Evolutionary conservation across 2,113 vertebrate genomes (phyloP), one percentile per base, ranked within the genome.

Genomic region (Alces alces): DNA sequence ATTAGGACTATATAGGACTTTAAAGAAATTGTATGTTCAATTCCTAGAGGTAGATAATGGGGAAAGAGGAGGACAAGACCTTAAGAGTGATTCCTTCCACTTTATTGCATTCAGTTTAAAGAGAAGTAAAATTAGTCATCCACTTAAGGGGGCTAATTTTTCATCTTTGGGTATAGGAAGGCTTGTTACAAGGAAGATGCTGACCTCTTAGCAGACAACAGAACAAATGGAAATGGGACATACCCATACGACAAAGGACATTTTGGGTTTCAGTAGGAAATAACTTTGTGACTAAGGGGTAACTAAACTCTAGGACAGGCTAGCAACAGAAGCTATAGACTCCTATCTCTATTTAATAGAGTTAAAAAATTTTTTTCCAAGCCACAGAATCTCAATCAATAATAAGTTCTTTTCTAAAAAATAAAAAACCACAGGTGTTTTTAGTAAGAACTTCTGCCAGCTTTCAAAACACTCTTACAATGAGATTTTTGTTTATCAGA

Each of bases 171-270:
- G 61, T 97, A 91, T 93, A 95, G 94, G 93, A 97, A 98, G 97
- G 97, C 98, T 98, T 98, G 97, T 98, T 98, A 93, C 98, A 98
- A 98, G 97, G 97, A 98, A 98, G 95, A 93, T 94, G 88, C 96
- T 95, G 96, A 89, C 94, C 94, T 98, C 96, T 98, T 97, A 96
- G 97, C 97, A 98, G 98, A 98, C 80, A 94, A 98, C 98, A 98
- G 97, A 98, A 98, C 97, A 98, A 98, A 98, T 92, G 54, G 60
- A 93, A 97, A 86, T 90, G 84, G 91, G 90, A 88, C 85, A 21
- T 66, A 85, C 90, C 70, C 84, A 90, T 47, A 58, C 3, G 57
- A 52, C 55, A 83, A 73, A 50, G 66, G 50, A 39, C 60, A 76
- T n/a, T 96, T 92, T 84, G 64, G 47, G 11, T 64, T 79, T 50